These are phyloP conservation scores for Drosophila triauraria DNA, from an alignment of 1,140 invertebrate species.

Conservation along the genomic window DNA sequence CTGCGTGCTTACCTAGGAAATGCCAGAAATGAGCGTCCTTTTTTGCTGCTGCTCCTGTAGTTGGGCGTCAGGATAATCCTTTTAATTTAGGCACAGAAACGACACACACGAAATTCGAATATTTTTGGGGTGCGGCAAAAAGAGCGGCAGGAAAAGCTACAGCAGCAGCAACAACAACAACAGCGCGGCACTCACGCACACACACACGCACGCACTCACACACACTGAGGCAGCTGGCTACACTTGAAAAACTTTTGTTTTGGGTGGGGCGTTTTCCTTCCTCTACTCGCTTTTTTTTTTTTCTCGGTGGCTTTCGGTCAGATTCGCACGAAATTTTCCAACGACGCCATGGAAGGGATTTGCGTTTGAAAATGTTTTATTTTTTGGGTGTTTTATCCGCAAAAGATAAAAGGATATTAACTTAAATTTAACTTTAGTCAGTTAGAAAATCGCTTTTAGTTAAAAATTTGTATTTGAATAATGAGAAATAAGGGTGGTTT, in stretches of 20 bases:
- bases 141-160: conserved; percentile 34
- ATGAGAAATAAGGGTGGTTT: conserved; percentile 52
- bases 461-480: conserved; percentile 13
- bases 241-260: conserved; percentile 76
- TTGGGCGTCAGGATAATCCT: conserved; percentile 65
- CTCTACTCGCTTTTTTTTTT: conserved; percentile 12
- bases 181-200: conserved; percentile 21
- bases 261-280: conserved; percentile 72
- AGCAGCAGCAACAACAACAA: conserved; percentile 22
- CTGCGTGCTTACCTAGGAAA: conserved; percentile 52
- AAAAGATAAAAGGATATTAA: not conserved
- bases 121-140: conserved; percentile 68
- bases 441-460: not conserved
- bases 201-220: conserved; percentile 11
- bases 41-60: not conserved
- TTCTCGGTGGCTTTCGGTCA: conserved; percentile 39
- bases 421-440: not conserved
- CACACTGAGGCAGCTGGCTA: conserved; percentile 48
- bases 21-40: conserved; percentile 24
- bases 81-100: conserved; percentile 58
- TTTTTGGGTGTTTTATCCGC: conserved; percentile 2
- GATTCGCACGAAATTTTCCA: conserved; percentile 51
- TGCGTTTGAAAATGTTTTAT: conserved; percentile 33
- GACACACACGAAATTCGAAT: conserved; percentile 42
- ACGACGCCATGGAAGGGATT: conserved; percentile 38